Percentiles rank a stretch among this genome's conserved stretches.
These are phyloP conservation scores for Apogon hyalosoma DNA, from an alignment of 2,797 vertebrate species.

Conservation along the genomic window DNA sequence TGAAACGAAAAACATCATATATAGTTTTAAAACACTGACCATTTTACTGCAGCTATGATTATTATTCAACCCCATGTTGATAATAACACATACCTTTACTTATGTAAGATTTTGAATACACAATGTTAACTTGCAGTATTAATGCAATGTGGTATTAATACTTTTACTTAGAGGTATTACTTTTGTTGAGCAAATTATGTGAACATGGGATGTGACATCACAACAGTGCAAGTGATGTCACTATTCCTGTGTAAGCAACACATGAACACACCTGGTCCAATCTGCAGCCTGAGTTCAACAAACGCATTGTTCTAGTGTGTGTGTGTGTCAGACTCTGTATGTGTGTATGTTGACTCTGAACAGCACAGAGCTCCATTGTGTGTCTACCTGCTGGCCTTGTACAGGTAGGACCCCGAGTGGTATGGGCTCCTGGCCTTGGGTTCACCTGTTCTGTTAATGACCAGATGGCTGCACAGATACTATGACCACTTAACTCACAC, in stretches of 20 bases:
- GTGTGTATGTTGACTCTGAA: constrained; percentile 67
- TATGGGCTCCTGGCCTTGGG: constrained; percentile 59
- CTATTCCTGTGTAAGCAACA: constrained; percentile 21
- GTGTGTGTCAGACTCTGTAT: constrained; percentile 36
- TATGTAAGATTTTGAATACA: no score
- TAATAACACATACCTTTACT: no score
- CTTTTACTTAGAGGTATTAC: no score
- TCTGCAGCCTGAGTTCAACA: constrained; percentile 60
- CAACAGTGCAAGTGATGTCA: constrained; percentile 57
- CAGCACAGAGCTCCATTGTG: constrained; percentile 82
- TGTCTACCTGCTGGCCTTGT: constrained; percentile 45
- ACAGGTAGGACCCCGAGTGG: constrained; percentile 44
- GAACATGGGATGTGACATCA: constrained; percentile 57
- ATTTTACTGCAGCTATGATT: no score
- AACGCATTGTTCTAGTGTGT: constrained; percentile 60
- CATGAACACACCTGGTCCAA: constrained; percentile 42
- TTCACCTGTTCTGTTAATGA: constrained; percentile 74
- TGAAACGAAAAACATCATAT: no score
- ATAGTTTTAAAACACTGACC: no score
- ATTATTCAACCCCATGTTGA: no score
- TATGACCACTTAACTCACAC: constrained; percentile 44
- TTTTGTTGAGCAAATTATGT: no score
- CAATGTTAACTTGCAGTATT: no score
- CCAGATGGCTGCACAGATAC: constrained; percentile 62
- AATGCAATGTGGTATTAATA: no score